These are phyloP conservation scores for Hedya salicella DNA, from an alignment of 2,888 invertebrate species.

Conservation along the genomic window DNA sequence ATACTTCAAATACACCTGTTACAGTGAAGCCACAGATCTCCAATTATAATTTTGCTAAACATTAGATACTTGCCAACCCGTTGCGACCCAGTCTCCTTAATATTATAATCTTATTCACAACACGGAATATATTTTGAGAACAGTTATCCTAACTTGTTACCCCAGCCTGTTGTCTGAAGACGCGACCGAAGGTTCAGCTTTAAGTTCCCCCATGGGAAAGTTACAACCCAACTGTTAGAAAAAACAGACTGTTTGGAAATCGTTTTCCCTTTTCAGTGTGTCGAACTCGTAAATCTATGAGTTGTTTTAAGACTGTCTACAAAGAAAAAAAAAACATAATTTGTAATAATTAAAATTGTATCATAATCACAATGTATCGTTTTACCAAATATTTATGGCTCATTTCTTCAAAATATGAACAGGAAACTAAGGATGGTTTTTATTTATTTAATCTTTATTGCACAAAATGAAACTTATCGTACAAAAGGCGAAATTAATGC, in stretches of 20 bases:
- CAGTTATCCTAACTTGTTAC: slow-evolving; percentile 57
- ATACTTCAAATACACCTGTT: slow-evolving; percentile 38
- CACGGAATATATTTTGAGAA: slow-evolving; percentile 78
- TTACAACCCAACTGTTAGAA: slow-evolving; percentile 26
- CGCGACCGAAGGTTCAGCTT: slow-evolving; percentile 19
- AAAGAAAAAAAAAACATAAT: too few species aligned
- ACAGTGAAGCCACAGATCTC: slow-evolving; percentile 59
- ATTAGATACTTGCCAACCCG: slow-evolving; percentile 43
- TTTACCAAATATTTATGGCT: too few species aligned
- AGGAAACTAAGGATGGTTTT: too few species aligned
- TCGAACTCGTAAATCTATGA: background rate
- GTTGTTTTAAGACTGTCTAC: too few species aligned
- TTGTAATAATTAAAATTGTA: too few species aligned
- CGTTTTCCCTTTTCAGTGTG: background rate
- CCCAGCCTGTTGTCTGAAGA: slow-evolving; percentile 42
- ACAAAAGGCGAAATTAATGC: too few species aligned
- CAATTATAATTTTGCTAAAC: slow-evolving; percentile 70
- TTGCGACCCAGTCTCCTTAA: slow-evolving; percentile 66
- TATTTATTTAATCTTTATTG: too few species aligned
- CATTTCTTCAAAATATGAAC: too few species aligned
- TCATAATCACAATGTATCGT: too few species aligned
- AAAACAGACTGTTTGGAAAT: slow-evolving; percentile 8
- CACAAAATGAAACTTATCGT: too few species aligned
- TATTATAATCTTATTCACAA: slow-evolving; percentile 84
- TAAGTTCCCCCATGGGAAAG: slow-evolving; percentile 21